Base-by-base conservation (phyloP, 2,888 invertebrate species). In the Pinctada fucata region DNA sequence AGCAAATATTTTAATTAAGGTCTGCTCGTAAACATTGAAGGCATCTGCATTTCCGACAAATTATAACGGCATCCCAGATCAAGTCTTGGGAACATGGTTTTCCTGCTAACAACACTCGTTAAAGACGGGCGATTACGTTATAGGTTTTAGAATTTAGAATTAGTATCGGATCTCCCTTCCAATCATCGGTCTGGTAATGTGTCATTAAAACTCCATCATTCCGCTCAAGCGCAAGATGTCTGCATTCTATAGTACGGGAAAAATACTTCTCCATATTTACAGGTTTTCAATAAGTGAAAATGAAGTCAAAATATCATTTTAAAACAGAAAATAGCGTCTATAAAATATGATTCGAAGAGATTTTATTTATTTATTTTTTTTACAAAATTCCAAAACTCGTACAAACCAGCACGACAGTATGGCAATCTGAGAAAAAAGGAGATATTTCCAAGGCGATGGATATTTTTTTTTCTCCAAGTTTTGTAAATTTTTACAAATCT, bases 121-220 rank as follows among this genome's bases (percentile, higher is more conserved):
- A 47, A 45, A 68, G 8, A 47, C 68, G 10, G 68, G 8, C 16
- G 68, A 68, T 31, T 31, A 45, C 10, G 68, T 68, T 31, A n/a
- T 16, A 47, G 10, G 68, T 47, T 68, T 68, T 16, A 10, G 68
- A 47, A 68, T 68, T 65, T 49, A 4, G 68, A 51, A 51, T 51
- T 47, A 48, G 78, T 47, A 45, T 63, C 68, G 3, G 63, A 74
- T 51, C 63, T 50, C 51, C 70, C 70, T 70, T 58, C 45, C 78
- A 74, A 78, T 74, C 78, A 78, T 52, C 63, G 68, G 75, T 51
- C 50, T 68, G 68, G 71, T 75, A 75, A 78, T 66, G 58, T 80
- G 75, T 78, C 80, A 80, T 80, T 80, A 80, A 80, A 78, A 75
- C 52, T 71, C 72, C 80, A 80, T 80, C 78, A 80, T 72, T 72